Evolutionary conservation across 2,797 vertebrate genomes (phyloP), one percentile per base, ranked within the genome.

Genomic region (Smutsia temminckii): DNA sequence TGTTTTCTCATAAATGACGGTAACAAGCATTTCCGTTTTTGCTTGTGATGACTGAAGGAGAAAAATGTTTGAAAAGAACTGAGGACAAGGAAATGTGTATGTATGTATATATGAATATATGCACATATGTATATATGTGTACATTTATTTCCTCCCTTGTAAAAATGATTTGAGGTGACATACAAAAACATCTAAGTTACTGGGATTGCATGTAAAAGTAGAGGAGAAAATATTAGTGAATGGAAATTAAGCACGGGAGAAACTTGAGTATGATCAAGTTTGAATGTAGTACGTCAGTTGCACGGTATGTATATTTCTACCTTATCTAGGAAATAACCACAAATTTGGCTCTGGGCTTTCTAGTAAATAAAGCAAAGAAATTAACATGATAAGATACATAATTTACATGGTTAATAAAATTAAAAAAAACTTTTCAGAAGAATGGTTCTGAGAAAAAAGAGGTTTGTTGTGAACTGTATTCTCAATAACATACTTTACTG

Each of bases 31-130:
- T 80, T 61, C 32, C 14, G 77, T 90, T 18, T 66, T 91, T 49
- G 16, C 17, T 80, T 90, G 14, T 78, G 20, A 46, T 59, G 49
- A 66, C 29, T 88, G 72, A 69, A 86, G 88, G 57, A 93, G 25
- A 87, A 84, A 84, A 80, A 71, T 61, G 7, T 74, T 89, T 86
- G 37, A 75, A 92, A 95, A 95, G 46, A 93, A 84, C 18, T 8
- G 17, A 85, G 46, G 91, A 90, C 49, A 20, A 69, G 23, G 64
- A 64, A 49, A 46, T 29, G 1, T 46, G 3, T 46, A 20, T 68
- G 18, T 53, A 25, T 85, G 2, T 46, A 3, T 69, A 3, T 63
- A 18, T 42, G 6, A 8, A 74, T 29, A 66, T 66, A 18, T 21
- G 4, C 6, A 9, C 2, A n/a, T 57, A 59, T 0, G 8, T 40